These are phyloP conservation scores for Sciurus vulgaris DNA, from an alignment of 2,797 vertebrate species.

Conservation along the genomic window DNA sequence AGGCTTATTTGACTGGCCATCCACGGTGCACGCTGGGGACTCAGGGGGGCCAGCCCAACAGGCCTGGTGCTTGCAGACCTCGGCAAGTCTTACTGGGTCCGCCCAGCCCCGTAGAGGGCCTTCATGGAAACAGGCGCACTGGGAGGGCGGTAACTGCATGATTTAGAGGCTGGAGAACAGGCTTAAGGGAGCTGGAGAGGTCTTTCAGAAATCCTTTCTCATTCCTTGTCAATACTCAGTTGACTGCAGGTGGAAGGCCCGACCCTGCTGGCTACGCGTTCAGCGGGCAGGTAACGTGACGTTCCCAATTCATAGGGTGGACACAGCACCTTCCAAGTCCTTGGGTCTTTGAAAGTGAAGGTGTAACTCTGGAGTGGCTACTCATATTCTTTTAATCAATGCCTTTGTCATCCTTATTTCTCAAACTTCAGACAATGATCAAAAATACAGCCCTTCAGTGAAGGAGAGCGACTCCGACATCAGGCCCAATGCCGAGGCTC, in stretches of 20 bases:
- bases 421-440: not conserved
- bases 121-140: not conserved
- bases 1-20: not conserved
- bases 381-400: not conserved
- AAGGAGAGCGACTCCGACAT: not conserved
- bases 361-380: not conserved
- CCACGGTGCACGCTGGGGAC: not conserved
- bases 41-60: not conserved
- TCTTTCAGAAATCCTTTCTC: slow-evolving; percentile 29
- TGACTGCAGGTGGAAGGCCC: not conserved
- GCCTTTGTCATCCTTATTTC: not conserved
- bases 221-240: slow-evolving; percentile 25
- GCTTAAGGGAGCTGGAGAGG: not conserved
- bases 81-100: not conserved
- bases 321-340: not conserved
- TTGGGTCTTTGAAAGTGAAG: not conserved
- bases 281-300: not conserved
- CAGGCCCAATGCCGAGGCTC: not conserved
- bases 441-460: not conserved
- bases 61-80: not conserved
- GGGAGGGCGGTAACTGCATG: not conserved
- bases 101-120: fast-evolving
- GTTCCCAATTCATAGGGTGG: not conserved
- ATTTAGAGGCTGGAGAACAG: not conserved
- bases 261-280: no score